A percentile compares a stretch with the other conserved stretches of the same genome.
phyloP scores from a whole-genome alignment of 2,113 vertebrate species.

The Aythya baeri region DNA sequence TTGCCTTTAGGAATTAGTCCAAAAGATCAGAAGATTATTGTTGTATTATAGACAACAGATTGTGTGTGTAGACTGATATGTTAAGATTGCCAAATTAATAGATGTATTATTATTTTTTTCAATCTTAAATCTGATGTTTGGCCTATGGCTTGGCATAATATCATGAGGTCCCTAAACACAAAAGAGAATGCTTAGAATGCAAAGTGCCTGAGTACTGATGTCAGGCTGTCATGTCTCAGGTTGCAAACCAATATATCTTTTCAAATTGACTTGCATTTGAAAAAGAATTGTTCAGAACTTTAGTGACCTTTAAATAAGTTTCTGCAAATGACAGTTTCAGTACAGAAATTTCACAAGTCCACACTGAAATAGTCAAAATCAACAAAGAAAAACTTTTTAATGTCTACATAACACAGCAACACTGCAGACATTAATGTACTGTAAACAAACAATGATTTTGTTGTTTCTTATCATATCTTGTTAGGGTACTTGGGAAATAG shows the following conservation, averaged over 20 bases:
- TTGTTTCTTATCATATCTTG: background rate
- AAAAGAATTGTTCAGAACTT: background rate
- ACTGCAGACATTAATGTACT: background rate
- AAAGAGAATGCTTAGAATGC: constrained; percentile 6
- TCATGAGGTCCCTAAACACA: background rate
- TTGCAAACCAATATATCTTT: constrained; percentile 23
- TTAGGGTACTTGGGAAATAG: background rate
- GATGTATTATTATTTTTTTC: background rate
- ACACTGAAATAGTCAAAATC: background rate
- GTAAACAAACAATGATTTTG: background rate
- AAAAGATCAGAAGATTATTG: constrained; percentile 53
- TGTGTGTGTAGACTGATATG: background rate
- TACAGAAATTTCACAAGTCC: background rate
- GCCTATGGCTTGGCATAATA: background rate
- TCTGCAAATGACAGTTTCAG: background rate
- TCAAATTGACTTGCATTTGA: background rate
- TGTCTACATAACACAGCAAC: background rate
- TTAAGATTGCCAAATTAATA: constrained; percentile 34
- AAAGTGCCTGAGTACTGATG: background rate
- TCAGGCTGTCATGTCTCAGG: background rate
- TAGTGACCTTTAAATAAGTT: background rate
- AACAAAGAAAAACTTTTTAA: background rate
- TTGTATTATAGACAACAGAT: background rate
- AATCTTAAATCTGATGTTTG: background rate
- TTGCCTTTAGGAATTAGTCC: constrained; percentile 36